Conservation (phyloP, 2,113 vertebrate species). For the Melierax canorus region DNA sequence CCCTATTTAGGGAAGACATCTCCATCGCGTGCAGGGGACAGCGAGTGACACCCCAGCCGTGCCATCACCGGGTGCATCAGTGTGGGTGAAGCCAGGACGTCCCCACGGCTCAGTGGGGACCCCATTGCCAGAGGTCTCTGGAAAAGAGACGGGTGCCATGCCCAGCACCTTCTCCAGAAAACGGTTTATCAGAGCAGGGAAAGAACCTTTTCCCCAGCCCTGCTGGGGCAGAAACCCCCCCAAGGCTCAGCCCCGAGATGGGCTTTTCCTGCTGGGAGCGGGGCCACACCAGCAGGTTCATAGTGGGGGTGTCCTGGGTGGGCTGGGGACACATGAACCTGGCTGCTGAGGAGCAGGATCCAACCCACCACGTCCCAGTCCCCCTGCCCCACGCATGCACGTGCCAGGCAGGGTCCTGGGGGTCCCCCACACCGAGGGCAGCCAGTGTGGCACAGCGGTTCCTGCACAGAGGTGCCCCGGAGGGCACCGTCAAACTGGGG, state of each 20-base stretch:
- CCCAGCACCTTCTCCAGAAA: background rate
- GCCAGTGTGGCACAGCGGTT: too few species aligned
- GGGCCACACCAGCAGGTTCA: too few species aligned
- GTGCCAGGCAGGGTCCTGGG: background rate
- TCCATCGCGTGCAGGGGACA: background rate
- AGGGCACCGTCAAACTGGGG: background rate
- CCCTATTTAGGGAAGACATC: background rate
- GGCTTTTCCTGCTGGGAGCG: background rate
- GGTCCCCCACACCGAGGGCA: background rate
- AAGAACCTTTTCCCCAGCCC: background rate
- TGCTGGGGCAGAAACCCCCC: background rate
- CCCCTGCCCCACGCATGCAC: background rate
- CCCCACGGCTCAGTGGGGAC: background rate
- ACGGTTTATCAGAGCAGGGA: background rate
- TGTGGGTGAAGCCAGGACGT: fast-evolving
- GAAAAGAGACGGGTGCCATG: too few species aligned
- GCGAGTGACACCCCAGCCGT: background rate
- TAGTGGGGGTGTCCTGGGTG: background rate
- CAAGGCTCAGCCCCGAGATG: background rate
- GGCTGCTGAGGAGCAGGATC: background rate
- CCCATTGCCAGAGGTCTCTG: background rate
- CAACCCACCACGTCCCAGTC: background rate
- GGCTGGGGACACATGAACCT: background rate
- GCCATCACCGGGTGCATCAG: background rate
- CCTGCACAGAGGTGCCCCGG: background rate